Evolutionary conservation across 2,888 invertebrate species (phyloP), one percentile per base, ranked within the genome.

Genomic region (Troglohyphantes excavatus): DNA sequence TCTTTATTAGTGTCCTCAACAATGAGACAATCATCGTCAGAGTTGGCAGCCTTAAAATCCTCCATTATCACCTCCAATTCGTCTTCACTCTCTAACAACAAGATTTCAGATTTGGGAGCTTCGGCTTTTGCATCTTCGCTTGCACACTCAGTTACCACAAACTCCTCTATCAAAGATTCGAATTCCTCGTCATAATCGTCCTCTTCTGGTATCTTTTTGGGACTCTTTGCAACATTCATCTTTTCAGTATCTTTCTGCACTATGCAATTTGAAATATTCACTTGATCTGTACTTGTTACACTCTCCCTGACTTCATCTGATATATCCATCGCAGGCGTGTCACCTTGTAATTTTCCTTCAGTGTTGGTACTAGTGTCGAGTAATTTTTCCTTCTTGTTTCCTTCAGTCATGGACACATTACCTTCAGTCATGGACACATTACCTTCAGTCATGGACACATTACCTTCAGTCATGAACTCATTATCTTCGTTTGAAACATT

Each of bases 1-100:
- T 21, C 78, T 39, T 43, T 63, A 19, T 11, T 27, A 0, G 11
- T 70, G 43, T 83, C 73, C 27, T 83, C 63, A 72, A 83, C 70
- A 39, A 83, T 83, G 3, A 83, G 11, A 46, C 83, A 83, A 73
- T 83, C 83, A 73, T 83, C 72, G 39, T 83, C 83, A 19, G 83
- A 83, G 43, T 83, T 27, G 2, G 23, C 19, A 11, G 72, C 63
- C 43, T 83, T 83, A 21, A 65, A 65, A 73, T 70, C 73, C 39
- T 83, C 83, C 29, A 73, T 43, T 0, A 83, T 13, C 7, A 27
- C 11, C 29, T 82, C 83, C 19, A 73, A 23, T 19, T 83, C 65
- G 26, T 59, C 65, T 7, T 83, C 83, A 27, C 83, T 73, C 23
- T 73, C 83, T n/a, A 61, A 63, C 39, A 63, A n/a, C 29, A 63